Percentiles rank a stretch among this genome's conserved stretches.
Evolutionary conservation across 2,888 invertebrate genomes (phyloP).

Genomic region (Scrobipalpa costella): DNA sequence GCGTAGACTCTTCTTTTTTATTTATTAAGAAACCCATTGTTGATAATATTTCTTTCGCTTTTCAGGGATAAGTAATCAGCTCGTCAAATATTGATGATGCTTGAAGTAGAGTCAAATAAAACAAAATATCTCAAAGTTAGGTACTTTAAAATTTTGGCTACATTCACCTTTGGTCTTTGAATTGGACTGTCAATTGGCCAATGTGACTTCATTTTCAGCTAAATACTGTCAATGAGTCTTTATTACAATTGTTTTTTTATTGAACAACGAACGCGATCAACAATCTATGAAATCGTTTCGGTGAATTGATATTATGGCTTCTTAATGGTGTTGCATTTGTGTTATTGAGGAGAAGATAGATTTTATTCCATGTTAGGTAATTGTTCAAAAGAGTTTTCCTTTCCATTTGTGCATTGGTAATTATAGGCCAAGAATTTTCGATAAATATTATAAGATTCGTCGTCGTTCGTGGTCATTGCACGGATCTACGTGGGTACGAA

Average conservation of each 20-base stretch:
- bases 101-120: background rate
- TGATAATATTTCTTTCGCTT: too few relatives aligned
- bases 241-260: conserved; percentile 25
- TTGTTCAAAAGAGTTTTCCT: too few relatives aligned
- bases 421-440: too few relatives aligned
- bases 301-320: conserved; percentile 8
- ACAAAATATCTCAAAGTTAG: background rate
- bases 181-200: conserved; percentile 6
- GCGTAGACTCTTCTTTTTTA: too few relatives aligned
- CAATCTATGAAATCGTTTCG: conserved; percentile 13
- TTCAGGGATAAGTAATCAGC: too few relatives aligned
- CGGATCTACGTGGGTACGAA: too few relatives aligned
- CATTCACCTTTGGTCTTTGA: background rate
- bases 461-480: too few relatives aligned
- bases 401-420: too few relatives aligned
- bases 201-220: background rate
- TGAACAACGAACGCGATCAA: conserved; percentile 6
- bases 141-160: background rate
- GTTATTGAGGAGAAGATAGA: background rate
- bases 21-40: too few relatives aligned
- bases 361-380: too few relatives aligned
- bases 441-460: too few relatives aligned
- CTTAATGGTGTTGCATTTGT: conserved; percentile 6
- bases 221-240: conserved; percentile 21
- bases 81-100: too few relatives aligned